Percentiles rank a stretch among this genome's conserved stretches.
These are phyloP conservation scores for Pogonomyrmex californicus DNA, from an alignment of 1,140 invertebrate genomes.

Conservation along the genomic window DNA sequence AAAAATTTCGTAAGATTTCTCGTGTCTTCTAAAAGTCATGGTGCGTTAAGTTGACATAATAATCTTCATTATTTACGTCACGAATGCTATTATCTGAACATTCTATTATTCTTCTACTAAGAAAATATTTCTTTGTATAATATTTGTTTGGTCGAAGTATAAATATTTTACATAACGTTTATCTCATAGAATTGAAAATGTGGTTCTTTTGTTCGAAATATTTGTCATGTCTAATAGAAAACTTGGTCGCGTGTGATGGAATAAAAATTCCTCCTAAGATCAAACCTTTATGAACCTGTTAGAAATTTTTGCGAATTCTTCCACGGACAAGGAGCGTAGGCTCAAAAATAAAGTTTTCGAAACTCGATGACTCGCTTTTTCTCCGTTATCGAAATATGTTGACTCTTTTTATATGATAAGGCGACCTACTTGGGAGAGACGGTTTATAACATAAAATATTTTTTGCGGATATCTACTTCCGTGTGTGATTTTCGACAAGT, in stretches of 20 bases:
- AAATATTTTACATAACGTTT: background rate
- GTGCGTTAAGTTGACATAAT: background rate
- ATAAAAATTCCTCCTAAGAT: background rate
- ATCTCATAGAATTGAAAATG: background rate
- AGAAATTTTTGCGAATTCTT: background rate
- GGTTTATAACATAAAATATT: background rate
- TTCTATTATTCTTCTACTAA: background rate
- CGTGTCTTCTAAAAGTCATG: background rate
- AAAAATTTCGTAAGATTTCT: background rate
- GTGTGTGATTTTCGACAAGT: slow-evolving; percentile 55
- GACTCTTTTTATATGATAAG: background rate
- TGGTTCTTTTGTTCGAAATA: background rate
- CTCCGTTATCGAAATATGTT: background rate
- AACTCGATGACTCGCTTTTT: background rate
- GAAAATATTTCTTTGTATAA: background rate
- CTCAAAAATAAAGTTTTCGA: background rate
- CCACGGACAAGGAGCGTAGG: background rate
- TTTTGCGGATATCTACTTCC: background rate
- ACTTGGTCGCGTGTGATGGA: background rate
- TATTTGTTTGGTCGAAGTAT: background rate
- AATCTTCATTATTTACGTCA: background rate
- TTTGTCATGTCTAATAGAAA: background rate
- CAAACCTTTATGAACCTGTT: background rate
- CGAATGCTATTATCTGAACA: background rate
- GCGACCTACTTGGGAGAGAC: background rate